phyloP scores from a whole-genome alignment of 2,888 invertebrate species.

The Dasypogon diadema region DNA sequence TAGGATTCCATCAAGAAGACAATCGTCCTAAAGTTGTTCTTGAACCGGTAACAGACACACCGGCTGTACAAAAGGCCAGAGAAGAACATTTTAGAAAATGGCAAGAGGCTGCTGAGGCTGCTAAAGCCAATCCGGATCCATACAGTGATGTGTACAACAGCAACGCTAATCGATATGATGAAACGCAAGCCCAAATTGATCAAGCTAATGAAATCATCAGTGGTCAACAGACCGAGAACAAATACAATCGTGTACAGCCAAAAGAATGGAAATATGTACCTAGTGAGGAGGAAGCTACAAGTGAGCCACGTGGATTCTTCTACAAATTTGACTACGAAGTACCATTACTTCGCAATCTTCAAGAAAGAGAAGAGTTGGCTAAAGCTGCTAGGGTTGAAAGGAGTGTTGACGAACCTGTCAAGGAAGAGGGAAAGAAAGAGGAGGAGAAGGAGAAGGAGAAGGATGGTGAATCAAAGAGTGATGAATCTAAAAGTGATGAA shows the following conservation, averaged over 20 bases:
- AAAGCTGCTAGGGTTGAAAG: not conserved
- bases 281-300: conserved; percentile 67
- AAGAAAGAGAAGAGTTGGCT: conserved; percentile 63
- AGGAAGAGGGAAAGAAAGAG: not conserved
- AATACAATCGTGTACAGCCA: conserved; percentile 57
- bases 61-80: conserved; percentile 78
- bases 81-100: conserved; percentile 77
- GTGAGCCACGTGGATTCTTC: conserved; percentile 79
- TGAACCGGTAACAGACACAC: conserved; percentile 76
- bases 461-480: not conserved
- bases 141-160: conserved; percentile 60
- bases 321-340: conserved; percentile 79
- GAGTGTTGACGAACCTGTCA: not conserved
- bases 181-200: conserved; percentile 54
- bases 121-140: conserved; percentile 69
- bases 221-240: not conserved
- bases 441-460: no score
- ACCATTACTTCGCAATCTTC: conserved; percentile 67
- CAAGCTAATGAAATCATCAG: conserved; percentile 54
- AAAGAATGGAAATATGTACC: conserved; percentile 63
- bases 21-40: conserved; percentile 76
- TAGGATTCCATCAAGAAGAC: conserved; percentile 84
- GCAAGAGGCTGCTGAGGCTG: conserved; percentile 75
- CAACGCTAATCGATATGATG: conserved; percentile 52
- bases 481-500: not conserved